These are phyloP conservation scores for Hippolais icterina DNA, from an alignment of 2,113 vertebrate species.

Conservation along the genomic window DNA sequence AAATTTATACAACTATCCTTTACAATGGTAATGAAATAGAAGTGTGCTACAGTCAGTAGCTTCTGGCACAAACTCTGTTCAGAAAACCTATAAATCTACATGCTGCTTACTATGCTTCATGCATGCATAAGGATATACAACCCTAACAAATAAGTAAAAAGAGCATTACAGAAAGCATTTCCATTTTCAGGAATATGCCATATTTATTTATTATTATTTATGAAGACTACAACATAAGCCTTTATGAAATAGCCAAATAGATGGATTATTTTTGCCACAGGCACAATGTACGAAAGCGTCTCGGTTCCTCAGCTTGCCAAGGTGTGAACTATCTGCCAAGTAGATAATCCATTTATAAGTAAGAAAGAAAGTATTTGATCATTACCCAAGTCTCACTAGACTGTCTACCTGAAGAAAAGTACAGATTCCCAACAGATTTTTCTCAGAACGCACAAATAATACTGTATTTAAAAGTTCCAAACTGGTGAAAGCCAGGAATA, in stretches of 20 bases:
- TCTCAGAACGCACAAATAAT: background rate
- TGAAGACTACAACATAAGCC: background rate
- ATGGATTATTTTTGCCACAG: background rate
- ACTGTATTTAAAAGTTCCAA: background rate
- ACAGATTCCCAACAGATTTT: background rate
- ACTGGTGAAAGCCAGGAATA: background rate
- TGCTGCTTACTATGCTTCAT: background rate
- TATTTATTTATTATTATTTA: background rate
- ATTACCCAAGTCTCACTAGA: background rate
- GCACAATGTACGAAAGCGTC: background rate
- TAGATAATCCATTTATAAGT: background rate
- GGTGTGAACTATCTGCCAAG: background rate
- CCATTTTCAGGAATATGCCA: background rate
- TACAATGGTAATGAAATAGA: constrained; percentile 7
- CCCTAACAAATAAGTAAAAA: background rate
- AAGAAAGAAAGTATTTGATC: background rate
- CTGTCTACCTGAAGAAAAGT: background rate
- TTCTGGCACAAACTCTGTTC: background rate
- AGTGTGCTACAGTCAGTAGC: background rate
- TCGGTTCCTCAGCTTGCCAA: background rate
- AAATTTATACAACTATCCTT: background rate
- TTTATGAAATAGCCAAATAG: background rate
- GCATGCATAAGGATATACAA: background rate
- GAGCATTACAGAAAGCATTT: background rate
- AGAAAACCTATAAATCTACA: constrained; percentile 1